Conservation (phyloP, 2,113 vertebrate species). For the Thalassoma bifasciatum region DNA sequence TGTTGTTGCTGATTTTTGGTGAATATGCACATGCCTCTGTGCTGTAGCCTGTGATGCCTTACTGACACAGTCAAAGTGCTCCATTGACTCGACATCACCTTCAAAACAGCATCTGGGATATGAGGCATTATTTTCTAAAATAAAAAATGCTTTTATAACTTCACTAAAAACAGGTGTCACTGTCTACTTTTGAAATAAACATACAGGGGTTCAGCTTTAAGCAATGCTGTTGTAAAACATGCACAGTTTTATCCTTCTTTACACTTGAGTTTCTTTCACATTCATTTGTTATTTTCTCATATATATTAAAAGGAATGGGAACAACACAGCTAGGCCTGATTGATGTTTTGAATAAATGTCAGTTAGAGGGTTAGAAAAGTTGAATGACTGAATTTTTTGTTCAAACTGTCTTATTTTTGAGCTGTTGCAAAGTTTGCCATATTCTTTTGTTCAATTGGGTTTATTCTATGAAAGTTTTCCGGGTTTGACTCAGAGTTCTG, state of each 20-base stretch:
- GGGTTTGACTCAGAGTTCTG: neutral
- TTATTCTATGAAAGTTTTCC: slow-evolving; percentile 5
- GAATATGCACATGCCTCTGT: slow-evolving; percentile 6
- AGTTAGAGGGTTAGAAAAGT: neutral
- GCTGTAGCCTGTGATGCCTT: slow-evolving; percentile 66
- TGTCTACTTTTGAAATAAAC: neutral
- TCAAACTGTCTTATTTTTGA: slow-evolving; percentile 12
- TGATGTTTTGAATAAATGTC: neutral
- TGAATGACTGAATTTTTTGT: neutral
- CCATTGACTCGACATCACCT: slow-evolving; percentile 16
- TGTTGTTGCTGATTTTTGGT: slow-evolving; percentile 20
- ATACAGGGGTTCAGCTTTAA: slow-evolving; percentile 14
- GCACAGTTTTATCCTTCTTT: slow-evolving; percentile 3
- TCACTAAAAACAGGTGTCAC: too few species aligned
- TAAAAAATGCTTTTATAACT: too few species aligned
- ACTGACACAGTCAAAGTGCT: slow-evolving; percentile 22
- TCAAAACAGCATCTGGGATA: neutral
- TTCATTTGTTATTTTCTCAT: too few species aligned
- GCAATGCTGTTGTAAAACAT: slow-evolving; percentile 27
- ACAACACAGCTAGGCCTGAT: neutral
- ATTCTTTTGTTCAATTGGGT: slow-evolving; percentile 1
- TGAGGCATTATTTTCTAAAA: too few species aligned
- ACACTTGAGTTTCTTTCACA: neutral
- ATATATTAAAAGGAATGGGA: too few species aligned
- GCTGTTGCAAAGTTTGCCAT: neutral